phyloP scores from a whole-genome alignment of 2,888 invertebrate genomes.

The Zaprionus obscuricornis region DNA sequence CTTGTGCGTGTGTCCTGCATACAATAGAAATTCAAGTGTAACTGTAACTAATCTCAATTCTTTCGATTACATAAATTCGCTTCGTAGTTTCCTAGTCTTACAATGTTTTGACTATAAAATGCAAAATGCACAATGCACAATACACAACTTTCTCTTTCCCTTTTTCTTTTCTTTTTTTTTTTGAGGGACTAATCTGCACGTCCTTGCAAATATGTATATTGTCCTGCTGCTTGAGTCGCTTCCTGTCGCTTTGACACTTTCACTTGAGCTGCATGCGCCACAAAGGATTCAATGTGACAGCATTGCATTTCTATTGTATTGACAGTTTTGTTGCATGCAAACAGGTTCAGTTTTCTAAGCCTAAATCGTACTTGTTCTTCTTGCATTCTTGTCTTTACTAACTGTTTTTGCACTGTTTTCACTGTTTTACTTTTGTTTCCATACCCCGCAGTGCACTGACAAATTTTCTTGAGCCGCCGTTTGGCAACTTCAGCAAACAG shows the following conservation, averaged over 20 bases:
- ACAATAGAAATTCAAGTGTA: constrained; percentile 41
- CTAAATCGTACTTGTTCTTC: neutral
- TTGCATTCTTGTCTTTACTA: no score
- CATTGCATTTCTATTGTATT: neutral
- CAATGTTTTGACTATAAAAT: constrained; percentile 64
- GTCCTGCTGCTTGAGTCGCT: constrained; percentile 24
- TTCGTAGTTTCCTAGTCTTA: constrained; percentile 38
- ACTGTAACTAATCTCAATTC: constrained; percentile 57
- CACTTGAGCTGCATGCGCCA: constrained; percentile 41
- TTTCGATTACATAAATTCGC: constrained; percentile 61
- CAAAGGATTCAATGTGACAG: constrained; percentile 55
- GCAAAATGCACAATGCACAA: constrained; percentile 30
- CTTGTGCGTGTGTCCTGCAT: constrained; percentile 47
- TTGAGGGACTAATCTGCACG: constrained; percentile 47
- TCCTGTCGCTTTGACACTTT: constrained; percentile 53
- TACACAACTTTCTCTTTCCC: constrained; percentile 68
- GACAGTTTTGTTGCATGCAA: constrained; percentile 37
- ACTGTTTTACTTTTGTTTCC: constrained; percentile 15
- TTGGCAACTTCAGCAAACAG: constrained; percentile 26
- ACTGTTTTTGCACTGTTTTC: no score
- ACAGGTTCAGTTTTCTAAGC: constrained; percentile 31
- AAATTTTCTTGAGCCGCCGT: constrained; percentile 52
- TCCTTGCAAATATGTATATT: no score
- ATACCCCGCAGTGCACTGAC: constrained; percentile 49
- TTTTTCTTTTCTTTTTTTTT: no score